Conservation (phyloP, 2,113 vertebrate species). For the Elaphurus davidianus region DNA sequence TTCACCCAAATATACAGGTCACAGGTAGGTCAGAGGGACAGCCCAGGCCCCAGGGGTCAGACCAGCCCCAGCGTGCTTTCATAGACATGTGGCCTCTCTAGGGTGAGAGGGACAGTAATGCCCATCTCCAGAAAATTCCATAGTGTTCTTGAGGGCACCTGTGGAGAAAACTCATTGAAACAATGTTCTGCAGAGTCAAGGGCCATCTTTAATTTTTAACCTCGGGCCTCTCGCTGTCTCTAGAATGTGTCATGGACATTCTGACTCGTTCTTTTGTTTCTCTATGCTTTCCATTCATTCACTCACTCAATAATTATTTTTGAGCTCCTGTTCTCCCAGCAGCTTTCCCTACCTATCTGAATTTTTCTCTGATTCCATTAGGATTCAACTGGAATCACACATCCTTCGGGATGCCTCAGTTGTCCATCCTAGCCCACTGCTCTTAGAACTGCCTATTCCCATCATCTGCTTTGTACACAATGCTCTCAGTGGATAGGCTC, state of each 20-base stretch:
- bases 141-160: background rate
- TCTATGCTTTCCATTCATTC: background rate
- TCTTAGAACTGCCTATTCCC: background rate
- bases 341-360: background rate
- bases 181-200: background rate
- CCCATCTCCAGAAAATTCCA: slow-evolving; percentile 17
- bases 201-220: background rate
- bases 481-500: background rate
- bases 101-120: background rate
- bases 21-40: slow-evolving; percentile 63
- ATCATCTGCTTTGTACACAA: background rate
- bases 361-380: background rate
- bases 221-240: background rate
- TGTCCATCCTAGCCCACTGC: background rate
- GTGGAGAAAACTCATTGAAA: background rate
- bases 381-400: background rate
- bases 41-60: background rate
- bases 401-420: background rate
- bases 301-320: background rate
- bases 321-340: background rate
- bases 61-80: slow-evolving; percentile 26
- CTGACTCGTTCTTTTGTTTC: background rate
- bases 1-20: slow-evolving; percentile 42
- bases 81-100: background rate
- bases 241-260: background rate